Conservation (phyloP, 1,140 invertebrate species). For the Lepidostoma basale region DNA sequence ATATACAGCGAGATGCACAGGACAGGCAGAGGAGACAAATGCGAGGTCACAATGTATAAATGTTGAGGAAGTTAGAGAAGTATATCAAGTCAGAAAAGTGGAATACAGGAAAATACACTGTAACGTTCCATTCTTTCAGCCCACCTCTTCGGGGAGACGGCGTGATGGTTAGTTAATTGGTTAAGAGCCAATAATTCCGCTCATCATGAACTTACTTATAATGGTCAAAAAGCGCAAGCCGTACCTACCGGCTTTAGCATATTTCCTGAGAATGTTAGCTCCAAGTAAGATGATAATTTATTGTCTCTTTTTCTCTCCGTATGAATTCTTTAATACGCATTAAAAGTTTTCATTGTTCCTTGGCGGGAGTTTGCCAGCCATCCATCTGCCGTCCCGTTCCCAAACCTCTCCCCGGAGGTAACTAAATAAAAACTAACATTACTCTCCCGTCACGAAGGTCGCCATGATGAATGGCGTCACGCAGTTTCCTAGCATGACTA, state of each 20-base stretch:
- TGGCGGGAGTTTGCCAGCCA: slow-evolving; percentile 2
- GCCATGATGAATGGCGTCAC: slow-evolving; percentile 23
- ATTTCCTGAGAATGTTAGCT: neutral
- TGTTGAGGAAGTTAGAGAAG: too few relatives aligned
- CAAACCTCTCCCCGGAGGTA: neutral
- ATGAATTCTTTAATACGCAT: slow-evolving; percentile 19
- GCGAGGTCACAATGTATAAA: too few relatives aligned
- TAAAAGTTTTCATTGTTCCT: slow-evolving; percentile 5
- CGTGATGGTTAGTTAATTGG: too few relatives aligned
- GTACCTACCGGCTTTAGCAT: too few relatives aligned
- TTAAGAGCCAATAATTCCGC: too few relatives aligned
- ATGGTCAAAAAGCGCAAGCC: too few relatives aligned
- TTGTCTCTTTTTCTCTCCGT: neutral
- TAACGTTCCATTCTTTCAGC: too few relatives aligned
- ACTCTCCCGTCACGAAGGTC: slow-evolving; percentile 26
- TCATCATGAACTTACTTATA: neutral
- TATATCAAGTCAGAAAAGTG: too few relatives aligned
- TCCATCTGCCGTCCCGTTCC: slow-evolving; percentile 6
- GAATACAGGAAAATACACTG: too few relatives aligned
- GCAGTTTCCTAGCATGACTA: slow-evolving; percentile 20
- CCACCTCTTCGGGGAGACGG: too few relatives aligned
- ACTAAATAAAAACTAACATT: slow-evolving; percentile 25
- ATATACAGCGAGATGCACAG: too few relatives aligned
- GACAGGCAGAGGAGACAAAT: too few relatives aligned
- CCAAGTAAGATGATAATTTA: slow-evolving; percentile 11